phyloP scores from a whole-genome alignment of 2,113 vertebrate genomes.

The Taurulus bubalis region DNA sequence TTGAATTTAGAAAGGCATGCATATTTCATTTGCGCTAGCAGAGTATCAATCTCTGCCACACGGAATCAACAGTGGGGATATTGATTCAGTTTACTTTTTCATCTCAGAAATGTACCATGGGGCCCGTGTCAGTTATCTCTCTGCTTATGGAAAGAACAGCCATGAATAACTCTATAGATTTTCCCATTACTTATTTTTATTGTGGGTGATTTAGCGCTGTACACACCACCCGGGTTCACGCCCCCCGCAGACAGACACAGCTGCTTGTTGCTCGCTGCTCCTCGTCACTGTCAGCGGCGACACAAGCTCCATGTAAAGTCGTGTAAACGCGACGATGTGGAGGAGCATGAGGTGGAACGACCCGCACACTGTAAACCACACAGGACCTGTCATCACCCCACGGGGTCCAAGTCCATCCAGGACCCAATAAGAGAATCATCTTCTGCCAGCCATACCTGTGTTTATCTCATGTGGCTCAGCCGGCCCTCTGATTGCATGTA shows the following conservation, averaged over 20 bases:
- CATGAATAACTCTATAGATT: conserved; percentile 58
- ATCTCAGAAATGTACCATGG: conserved; percentile 53
- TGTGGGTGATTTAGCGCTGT: background rate
- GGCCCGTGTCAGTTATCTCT: conserved; percentile 18
- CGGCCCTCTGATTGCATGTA: conserved; percentile 1
- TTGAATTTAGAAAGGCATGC: conserved; percentile 65
- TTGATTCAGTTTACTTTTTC: conserved; percentile 67
- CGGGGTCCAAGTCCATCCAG: conserved; percentile 28
- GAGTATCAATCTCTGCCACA: conserved; percentile 67
- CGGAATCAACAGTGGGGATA: conserved; percentile 49
- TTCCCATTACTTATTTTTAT: conserved; percentile 38
- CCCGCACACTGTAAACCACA: background rate
- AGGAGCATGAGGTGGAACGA: conserved; percentile 10
- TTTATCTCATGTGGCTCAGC: conserved; percentile 36
- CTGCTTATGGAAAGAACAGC: conserved; percentile 22
- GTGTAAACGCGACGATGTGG: conserved; percentile 20
- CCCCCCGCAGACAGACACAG: conserved; percentile 11
- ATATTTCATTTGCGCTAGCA: conserved; percentile 70
- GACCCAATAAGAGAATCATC: conserved; percentile 43
- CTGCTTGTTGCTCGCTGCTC: conserved; percentile 1
- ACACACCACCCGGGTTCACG: background rate
- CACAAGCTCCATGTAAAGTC: conserved; percentile 36
- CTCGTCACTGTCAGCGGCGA: conserved; percentile 30
- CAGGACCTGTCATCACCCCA: conserved; percentile 18
- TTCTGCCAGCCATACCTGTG: conserved; percentile 12